Percentiles rank a stretch among this genome's conserved stretches.
Conservation (phyloP, 2,113 vertebrate genomes). For the Choloepus hoffmanni region DNA sequence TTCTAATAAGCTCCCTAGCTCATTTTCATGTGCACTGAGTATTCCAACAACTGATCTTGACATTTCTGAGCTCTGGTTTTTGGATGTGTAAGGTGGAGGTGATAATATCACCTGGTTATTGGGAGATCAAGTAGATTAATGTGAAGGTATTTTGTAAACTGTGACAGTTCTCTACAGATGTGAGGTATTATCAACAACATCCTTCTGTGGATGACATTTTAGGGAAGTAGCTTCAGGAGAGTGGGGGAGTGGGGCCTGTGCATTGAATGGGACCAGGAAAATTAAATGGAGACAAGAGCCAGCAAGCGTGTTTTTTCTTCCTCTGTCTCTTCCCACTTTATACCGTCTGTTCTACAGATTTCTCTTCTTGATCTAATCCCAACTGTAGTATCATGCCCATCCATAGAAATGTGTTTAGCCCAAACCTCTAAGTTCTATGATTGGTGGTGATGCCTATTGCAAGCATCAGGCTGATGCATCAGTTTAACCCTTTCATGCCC, state of each 20-base stretch:
- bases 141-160: neutral
- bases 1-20: neutral
- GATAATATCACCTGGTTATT: neutral
- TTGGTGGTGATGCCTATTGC: rapidly evolving
- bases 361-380: neutral
- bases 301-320: neutral
- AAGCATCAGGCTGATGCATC: neutral
- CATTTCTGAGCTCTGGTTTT: neutral
- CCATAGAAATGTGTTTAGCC: neutral
- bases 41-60: neutral
- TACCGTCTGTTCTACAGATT: neutral
- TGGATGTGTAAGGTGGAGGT: neutral
- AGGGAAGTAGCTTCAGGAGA: neutral
- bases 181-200: neutral
- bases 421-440: neutral
- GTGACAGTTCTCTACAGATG: neutral
- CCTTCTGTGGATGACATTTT: neutral
- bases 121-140: neutral
- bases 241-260: neutral
- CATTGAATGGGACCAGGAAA: neutral
- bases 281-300: neutral
- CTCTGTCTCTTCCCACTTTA: neutral
- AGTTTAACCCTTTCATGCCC: neutral
- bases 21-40: neutral
- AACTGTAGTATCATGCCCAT: too few species aligned